A percentile compares a stretch with the other conserved stretches of the same genome.
phyloP scores from a whole-genome alignment of 2,797 vertebrate genomes.

The Rhinatrema bivittatum region DNA sequence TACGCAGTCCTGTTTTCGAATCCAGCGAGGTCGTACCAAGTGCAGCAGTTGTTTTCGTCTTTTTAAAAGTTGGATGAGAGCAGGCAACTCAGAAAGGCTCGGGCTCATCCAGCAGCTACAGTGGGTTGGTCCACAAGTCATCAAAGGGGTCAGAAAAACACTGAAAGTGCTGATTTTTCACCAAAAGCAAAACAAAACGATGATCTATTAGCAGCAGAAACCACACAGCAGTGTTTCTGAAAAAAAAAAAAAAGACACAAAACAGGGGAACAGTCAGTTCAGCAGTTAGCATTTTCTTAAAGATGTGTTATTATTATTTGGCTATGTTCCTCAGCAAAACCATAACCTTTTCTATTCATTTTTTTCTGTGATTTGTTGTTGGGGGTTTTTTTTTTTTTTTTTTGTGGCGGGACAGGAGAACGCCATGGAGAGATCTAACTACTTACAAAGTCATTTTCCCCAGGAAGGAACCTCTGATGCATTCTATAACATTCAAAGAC shows the following conservation, averaged over 20 bases:
- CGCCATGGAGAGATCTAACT: conserved; percentile 14
- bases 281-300: conserved; percentile 30
- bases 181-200: too few species aligned
- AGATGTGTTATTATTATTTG: conserved; percentile 38
- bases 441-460: conserved; percentile 9
- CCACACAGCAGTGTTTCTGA: conserved; percentile 62
- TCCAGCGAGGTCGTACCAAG: too few species aligned
- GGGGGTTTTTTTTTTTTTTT: conserved; percentile 28
- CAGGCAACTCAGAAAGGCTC: conserved; percentile 21
- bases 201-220: conserved; percentile 57
- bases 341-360: conserved; percentile 22
- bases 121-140: conserved; percentile 69
- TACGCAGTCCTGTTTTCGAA: too few species aligned
- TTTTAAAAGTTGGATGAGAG: conserved; percentile 14
- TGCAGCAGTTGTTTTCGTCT: not conserved
- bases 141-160: conserved; percentile 42
- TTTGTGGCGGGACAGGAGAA: conserved; percentile 5
- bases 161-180: conserved; percentile 55
- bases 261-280: conserved; percentile 51
- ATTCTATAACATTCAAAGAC: conserved; percentile 12
- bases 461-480: conserved; percentile 18
- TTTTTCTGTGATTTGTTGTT: too few species aligned
- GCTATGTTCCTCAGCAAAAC: conserved; percentile 37
- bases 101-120: conserved; percentile 44
- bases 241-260: conserved; percentile 52